Conservation (phyloP, 2,888 invertebrate genomes). For the Axea sp. region DNA sequence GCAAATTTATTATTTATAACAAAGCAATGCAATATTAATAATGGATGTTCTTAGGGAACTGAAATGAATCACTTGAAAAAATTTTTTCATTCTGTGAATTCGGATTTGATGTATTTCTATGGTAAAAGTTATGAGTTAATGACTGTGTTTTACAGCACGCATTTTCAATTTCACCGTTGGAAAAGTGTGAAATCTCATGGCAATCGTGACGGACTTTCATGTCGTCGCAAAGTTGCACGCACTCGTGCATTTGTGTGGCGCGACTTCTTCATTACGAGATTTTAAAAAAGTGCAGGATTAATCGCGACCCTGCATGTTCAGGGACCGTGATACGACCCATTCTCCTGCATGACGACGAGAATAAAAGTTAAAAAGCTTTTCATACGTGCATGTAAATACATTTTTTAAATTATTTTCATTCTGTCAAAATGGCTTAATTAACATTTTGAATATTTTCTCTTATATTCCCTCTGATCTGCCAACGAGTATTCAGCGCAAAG, state of each 20-base stretch:
- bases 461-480: too few relatives aligned
- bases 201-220: slow-evolving; percentile 20
- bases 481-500: too few relatives aligned
- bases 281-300: slow-evolving; percentile 52
- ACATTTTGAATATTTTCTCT: too few relatives aligned
- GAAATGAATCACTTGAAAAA: too few relatives aligned
- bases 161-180: slow-evolving; percentile 28
- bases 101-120: too few relatives aligned
- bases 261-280: slow-evolving; percentile 50
- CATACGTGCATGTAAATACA: slow-evolving; percentile 36
- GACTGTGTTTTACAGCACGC: slow-evolving; percentile 26
- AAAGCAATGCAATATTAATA: too few relatives aligned
- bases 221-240: slow-evolving; percentile 33
- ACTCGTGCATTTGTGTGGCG: slow-evolving; percentile 19
- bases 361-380: slow-evolving; percentile 44
- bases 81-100: too few relatives aligned
- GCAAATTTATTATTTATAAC: too few relatives aligned
- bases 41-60: too few relatives aligned
- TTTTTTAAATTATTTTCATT: slow-evolving; percentile 37
- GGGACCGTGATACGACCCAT: slow-evolving; percentile 33
- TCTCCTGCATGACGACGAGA: slow-evolving; percentile 30
- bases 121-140: slow-evolving; percentile 32
- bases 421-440: slow-evolving; percentile 42
- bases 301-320: slow-evolving; percentile 45
- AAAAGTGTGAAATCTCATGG: slow-evolving; percentile 38